A percentile compares a stretch with the other conserved stretches of the same genome.
Conservation (phyloP, 2,888 invertebrate genomes). For the Lydus trimaculatus region DNA sequence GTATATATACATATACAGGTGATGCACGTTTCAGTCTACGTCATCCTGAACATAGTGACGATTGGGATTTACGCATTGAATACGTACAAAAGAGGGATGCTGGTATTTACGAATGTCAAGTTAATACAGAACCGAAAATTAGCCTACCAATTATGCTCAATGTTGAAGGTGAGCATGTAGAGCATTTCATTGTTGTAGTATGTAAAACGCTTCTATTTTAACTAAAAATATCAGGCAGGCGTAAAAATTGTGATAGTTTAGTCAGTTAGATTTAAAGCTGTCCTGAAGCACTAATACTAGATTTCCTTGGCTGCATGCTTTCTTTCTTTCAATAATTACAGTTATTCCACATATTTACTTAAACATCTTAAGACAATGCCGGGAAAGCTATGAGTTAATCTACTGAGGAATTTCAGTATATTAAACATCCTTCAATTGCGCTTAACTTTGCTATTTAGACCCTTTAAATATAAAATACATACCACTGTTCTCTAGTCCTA, state of each 20-base stretch:
- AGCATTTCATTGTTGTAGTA: neutral
- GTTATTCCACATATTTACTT: neutral
- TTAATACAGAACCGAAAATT: conserved; percentile 89
- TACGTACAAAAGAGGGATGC: conserved; percentile 85
- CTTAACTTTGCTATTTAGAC: neutral
- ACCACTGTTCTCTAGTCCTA: neutral
- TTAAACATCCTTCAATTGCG: neutral
- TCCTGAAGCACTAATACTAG: too few relatives aligned
- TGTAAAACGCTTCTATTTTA: neutral
- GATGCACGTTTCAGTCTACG: conserved; percentile 86
- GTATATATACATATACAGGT: conserved; percentile 87
- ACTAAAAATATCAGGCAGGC: neutral
- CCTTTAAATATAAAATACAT: neutral
- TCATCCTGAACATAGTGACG: conserved; percentile 84
- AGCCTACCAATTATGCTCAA: conserved; percentile 82
- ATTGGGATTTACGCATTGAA: conserved; percentile 86
- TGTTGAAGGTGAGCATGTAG: conserved; percentile 74
- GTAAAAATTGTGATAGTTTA: too few relatives aligned
- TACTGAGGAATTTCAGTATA: conserved; percentile 20
- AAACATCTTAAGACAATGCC: neutral
- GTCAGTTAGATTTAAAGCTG: too few relatives aligned
- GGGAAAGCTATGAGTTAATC: conserved; percentile 23
- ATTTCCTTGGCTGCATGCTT: too few relatives aligned
- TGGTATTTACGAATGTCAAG: conserved; percentile 88
- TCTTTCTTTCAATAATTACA: neutral